These are phyloP conservation scores for Oreohelix idahoensis DNA, from an alignment of 1,140 invertebrate genomes.

Conservation along the genomic window DNA sequence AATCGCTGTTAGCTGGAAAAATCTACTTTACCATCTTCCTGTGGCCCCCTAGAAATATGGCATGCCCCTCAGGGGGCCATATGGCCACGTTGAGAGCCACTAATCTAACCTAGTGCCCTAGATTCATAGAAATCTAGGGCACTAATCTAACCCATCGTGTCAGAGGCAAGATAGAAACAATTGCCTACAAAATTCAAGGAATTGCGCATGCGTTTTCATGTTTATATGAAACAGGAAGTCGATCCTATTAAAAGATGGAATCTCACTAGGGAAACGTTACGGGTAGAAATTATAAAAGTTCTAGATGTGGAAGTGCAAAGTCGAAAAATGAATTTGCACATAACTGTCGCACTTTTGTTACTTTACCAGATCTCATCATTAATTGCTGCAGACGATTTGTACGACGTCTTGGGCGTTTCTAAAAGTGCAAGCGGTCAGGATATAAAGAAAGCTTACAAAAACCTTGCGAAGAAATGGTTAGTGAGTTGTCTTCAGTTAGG, in stretches of 20 bases:
- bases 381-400: constrained; percentile 77
- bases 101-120: no score
- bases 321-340: not conserved
- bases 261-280: not conserved
- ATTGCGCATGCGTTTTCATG: no score
- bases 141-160: no score
- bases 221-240: not conserved
- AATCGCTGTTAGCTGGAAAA: no score
- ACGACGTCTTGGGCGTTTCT: constrained; percentile 86
- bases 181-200: no score
- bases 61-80: no score
- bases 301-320: not conserved
- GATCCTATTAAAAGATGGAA: not conserved
- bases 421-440: constrained; percentile 83
- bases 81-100: no score
- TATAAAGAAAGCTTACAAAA: constrained; percentile 91
- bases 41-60: no score
- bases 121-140: no score
- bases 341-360: not conserved
- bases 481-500: not conserved
- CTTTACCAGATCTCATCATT: not conserved
- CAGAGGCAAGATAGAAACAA: no score
- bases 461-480: constrained; percentile 91
- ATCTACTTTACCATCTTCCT: no score
- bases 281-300: no score